A percentile compares a stretch with the other conserved stretches of the same genome.
Conservation (phyloP, 2,797 vertebrate species). For the Acridotheres tristis region DNA sequence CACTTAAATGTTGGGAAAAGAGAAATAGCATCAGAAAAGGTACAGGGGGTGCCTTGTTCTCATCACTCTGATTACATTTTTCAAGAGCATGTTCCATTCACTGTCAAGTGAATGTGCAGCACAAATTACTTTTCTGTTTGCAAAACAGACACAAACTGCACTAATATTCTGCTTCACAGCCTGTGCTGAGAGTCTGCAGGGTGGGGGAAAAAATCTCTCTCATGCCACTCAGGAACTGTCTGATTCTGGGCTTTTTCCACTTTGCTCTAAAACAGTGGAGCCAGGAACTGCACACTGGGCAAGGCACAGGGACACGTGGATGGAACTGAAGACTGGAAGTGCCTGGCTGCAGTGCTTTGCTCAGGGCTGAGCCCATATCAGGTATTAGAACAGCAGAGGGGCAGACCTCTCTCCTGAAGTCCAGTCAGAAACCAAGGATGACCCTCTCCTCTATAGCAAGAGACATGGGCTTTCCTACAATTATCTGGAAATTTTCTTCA, state of each 20-base stretch:
- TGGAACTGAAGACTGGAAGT: not conserved
- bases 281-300: not conserved
- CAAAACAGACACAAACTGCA: not conserved
- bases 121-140: not conserved
- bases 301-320: not conserved
- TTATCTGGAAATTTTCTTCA: not conserved
- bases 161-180: not conserved
- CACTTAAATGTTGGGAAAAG: not conserved
- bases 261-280: not conserved
- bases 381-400: not conserved
- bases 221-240: not conserved
- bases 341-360: not conserved
- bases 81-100: not conserved
- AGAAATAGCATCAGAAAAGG: not conserved
- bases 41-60: not conserved
- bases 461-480: not conserved
- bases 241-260: not conserved
- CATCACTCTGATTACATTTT: not conserved
- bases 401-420: not conserved
- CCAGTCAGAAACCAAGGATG: not conserved
- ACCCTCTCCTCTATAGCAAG: not conserved
- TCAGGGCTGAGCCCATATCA: not conserved
- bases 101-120: not conserved
- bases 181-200: not conserved
- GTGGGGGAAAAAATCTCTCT: not conserved